Conservation (phyloP, 2,113 vertebrate species). For the Protomyctophum bolini region DNA sequence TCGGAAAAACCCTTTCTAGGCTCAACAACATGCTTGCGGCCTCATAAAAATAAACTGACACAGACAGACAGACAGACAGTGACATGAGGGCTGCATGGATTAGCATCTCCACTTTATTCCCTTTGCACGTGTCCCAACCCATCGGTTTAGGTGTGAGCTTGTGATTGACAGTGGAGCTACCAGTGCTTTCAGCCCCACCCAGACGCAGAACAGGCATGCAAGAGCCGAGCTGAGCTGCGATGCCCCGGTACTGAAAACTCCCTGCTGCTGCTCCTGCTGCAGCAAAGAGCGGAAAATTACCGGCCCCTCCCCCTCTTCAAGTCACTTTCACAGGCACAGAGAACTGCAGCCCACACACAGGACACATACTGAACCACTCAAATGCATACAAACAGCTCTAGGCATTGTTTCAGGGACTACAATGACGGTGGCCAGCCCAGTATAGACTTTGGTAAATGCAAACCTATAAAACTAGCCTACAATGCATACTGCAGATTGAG, state of each 20-base stretch:
- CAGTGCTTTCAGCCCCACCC: constrained; percentile 60
- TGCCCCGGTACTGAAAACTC: constrained; percentile 60
- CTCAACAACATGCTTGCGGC: not conserved
- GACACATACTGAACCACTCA: constrained; percentile 49
- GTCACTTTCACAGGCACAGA: constrained; percentile 41
- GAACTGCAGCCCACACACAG: constrained; percentile 51
- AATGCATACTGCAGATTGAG: constrained; percentile 22
- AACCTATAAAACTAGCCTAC: no score
- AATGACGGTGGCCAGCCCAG: not conserved
- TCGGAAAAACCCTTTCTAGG: not conserved
- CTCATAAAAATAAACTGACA: not conserved
- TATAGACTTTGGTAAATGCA: constrained; percentile 1
- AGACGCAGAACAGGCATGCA: constrained; percentile 57
- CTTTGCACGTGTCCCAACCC: constrained; percentile 29
- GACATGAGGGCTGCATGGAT: constrained; percentile 15
- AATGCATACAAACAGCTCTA: constrained; percentile 46
- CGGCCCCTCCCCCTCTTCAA: constrained; percentile 70
- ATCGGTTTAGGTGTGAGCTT: constrained; percentile 21
- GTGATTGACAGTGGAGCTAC: constrained; percentile 53
- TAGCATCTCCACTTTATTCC: constrained; percentile 36
- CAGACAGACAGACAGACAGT: constrained; percentile 11
- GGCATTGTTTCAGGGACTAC: constrained; percentile 48
- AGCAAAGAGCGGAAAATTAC: constrained; percentile 78
- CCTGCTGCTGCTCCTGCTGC: constrained; percentile 65
- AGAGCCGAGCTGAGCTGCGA: constrained; percentile 51